phyloP scores from a whole-genome alignment of 2,888 invertebrate species.

The Dendrolimus houi region DNA sequence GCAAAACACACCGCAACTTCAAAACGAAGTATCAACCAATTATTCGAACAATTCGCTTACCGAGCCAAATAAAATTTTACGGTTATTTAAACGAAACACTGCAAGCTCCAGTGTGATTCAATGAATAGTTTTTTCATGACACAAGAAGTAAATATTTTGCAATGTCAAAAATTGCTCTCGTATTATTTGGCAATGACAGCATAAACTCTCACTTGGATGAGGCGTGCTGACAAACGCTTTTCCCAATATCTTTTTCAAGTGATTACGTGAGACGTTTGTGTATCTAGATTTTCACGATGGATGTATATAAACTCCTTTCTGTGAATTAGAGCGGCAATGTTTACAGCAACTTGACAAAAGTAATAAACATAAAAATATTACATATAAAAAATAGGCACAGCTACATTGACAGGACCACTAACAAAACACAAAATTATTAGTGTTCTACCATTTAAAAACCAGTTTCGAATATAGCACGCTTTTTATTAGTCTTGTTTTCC shows the following conservation, averaged over 20 bases:
- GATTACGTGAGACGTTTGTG: background rate
- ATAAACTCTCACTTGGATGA: background rate
- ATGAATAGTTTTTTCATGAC: conserved; percentile 54
- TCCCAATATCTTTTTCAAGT: background rate
- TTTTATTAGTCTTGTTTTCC: too few relatives aligned
- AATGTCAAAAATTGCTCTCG: conserved; percentile 14
- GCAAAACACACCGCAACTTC: conserved; percentile 28
- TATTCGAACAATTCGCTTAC: conserved; percentile 56
- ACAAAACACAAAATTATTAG: too few relatives aligned
- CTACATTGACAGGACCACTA: too few relatives aligned
- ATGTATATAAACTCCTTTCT: background rate
- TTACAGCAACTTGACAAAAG: too few relatives aligned
- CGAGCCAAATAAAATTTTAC: conserved; percentile 56
- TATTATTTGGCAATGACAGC: conserved; percentile 28
- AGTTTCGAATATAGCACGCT: too few relatives aligned
- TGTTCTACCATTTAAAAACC: too few relatives aligned
- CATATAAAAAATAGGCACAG: too few relatives aligned
- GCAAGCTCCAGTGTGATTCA: conserved; percentile 54
- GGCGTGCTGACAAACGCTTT: conserved; percentile 4
- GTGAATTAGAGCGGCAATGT: background rate
- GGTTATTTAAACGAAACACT: conserved; percentile 29
- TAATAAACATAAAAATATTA: too few relatives aligned
- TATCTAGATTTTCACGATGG: background rate
- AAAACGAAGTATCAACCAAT: conserved; percentile 41
- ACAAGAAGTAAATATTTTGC: conserved; percentile 26